Conservation (phyloP, 92 coral and sea anemone species). For the Zoanthus solanderi region DNA sequence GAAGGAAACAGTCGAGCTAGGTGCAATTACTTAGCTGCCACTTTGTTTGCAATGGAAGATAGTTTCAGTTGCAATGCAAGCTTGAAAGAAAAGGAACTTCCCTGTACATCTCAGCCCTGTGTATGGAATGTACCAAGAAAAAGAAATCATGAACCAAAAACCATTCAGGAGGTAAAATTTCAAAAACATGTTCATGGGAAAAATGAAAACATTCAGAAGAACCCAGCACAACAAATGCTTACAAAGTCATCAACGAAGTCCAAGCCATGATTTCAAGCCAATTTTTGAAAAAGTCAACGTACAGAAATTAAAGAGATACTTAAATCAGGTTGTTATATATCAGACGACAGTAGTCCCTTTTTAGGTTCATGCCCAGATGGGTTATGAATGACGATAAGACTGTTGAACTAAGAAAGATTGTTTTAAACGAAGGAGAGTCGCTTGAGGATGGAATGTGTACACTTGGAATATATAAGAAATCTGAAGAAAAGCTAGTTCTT, state of each 20-base stretch:
- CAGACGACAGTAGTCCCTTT: conserved; percentile 45
- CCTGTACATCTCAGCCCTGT: too few species aligned
- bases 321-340: conserved; percentile 44
- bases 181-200: too few species aligned
- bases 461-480: conserved; percentile 54
- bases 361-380: conserved; percentile 54
- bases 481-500: conserved; percentile 28
- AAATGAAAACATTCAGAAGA: too few species aligned
- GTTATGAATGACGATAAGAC: conserved; percentile 23
- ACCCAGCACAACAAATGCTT: too few species aligned
- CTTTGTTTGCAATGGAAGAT: too few species aligned
- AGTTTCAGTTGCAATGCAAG: not conserved
- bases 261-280: conserved; percentile 22
- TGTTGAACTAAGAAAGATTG: conserved; percentile 44
- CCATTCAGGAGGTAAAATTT: too few species aligned
- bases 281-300: conserved; percentile 35
- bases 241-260: too few species aligned
- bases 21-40: too few species aligned
- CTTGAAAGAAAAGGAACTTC: too few species aligned
- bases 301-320: conserved; percentile 17
- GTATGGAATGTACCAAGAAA: too few species aligned
- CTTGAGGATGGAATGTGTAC: conserved; percentile 54
- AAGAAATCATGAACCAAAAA: too few species aligned
- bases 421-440: conserved; percentile 34
- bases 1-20: too few species aligned